phyloP scores from a whole-genome alignment of 2,113 vertebrate species.

The Hemiscyllium ocellatum region DNA sequence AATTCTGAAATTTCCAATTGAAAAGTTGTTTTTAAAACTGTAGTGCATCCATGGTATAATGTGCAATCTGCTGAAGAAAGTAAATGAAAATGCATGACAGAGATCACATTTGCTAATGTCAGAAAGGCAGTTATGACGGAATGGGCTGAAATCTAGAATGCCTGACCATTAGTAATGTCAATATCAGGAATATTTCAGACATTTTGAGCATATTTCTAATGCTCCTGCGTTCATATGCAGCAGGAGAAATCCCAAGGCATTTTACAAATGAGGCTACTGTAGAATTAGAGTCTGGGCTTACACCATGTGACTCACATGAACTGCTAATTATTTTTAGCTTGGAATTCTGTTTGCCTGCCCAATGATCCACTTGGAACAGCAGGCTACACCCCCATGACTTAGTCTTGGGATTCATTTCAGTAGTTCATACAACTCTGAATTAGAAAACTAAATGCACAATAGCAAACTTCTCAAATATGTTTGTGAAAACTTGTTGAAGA shows the following conservation, averaged over 20 bases:
- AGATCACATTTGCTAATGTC: not conserved
- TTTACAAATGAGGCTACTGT: not conserved
- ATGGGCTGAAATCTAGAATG: not conserved
- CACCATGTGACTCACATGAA: conserved; percentile 1
- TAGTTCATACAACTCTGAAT: not conserved
- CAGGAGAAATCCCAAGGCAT: not conserved
- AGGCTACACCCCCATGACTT: conserved; percentile 2
- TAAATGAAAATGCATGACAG: not conserved
- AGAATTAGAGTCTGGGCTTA: conserved; percentile 4
- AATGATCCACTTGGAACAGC: not conserved
- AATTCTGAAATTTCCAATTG: not conserved
- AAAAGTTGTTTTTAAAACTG: not conserved
- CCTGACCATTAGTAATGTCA: not conserved
- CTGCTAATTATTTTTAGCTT: conserved; percentile 38
- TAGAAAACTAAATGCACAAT: not conserved
- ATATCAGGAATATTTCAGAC: not conserved
- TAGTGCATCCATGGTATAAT: not conserved
- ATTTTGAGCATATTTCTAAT: not conserved
- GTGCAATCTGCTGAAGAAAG: not conserved
- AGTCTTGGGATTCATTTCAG: not conserved
- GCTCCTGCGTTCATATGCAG: not conserved
- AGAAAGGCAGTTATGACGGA: not conserved
- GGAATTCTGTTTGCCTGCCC: conserved; percentile 18
- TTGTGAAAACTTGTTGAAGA: not conserved
- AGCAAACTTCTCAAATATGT: not conserved